Base-by-base conservation (phyloP, 2,113 vertebrate species). In the Raja brachyura region DNA sequence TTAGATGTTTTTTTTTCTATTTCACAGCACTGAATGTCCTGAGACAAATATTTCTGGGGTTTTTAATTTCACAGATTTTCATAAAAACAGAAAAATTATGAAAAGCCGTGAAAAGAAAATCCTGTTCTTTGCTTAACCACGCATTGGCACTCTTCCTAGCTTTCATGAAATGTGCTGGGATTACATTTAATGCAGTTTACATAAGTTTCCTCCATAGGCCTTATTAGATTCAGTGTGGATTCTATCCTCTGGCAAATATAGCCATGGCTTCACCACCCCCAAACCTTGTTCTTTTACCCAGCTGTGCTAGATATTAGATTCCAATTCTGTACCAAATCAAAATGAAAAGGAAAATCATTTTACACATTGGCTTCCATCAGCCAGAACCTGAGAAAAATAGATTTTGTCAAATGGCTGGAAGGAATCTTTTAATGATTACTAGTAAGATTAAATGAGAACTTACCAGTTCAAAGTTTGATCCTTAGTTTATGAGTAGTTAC, bases 61-160 rank as follows among this genome's bases (percentile, higher is more conserved):
- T 88, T 63, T 88, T 88, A 88, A n/a, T 31, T 88, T 88, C 83
- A 63, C n/a, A 18, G 28, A 63, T 88, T 63, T 88, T 88, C 28
- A 66, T 88, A n/a, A 63, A 63, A 86, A 63, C 14, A 66, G 81
- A 86, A 88, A 88, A 63, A 63, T 86, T 31, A 61, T n/a, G 59
- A 63, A 88, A 31, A 31, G 11, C 14, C 13, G n/a, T 20, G n/a
- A 88, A 63, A 63, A 88, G 22, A 20, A 90, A 63, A 66, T 3
- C 33, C 68, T 73, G 90, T 73, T 28, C 90, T 92, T 63, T 88
- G 83, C 28, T 63, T 31, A 92, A 48, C 33, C 68, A 73, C 68
- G 48, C 90, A 6, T 25, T 74, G 20, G 9, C 68, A 25, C 90
- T 92, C 66, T 54, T 92, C 22, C 11, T 73, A 39, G 33, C 59